Evolutionary conservation across 2,888 invertebrate genomes (phyloP).

Genomic region (Cosmia trapezina): DNA sequence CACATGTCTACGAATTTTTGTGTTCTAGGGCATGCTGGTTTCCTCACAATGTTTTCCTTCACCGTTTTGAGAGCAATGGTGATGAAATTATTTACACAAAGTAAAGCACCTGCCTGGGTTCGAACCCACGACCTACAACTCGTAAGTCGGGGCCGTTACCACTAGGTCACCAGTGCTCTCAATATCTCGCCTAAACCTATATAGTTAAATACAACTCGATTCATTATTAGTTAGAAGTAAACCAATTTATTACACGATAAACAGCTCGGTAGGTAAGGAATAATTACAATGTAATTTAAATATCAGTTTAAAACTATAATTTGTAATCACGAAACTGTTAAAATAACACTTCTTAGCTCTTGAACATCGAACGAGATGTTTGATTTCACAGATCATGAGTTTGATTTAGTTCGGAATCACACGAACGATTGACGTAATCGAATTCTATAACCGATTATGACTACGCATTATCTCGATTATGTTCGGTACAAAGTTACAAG

Average conservation of each 20-base stretch:
- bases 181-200: background rate
- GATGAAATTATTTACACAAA: too few species aligned
- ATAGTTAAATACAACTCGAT: background rate
- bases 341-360: slow-evolving; percentile 11
- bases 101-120: too few species aligned
- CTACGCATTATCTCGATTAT: slow-evolving; percentile 7
- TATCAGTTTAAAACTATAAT: slow-evolving; percentile 3
- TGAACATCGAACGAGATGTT: slow-evolving; percentile 13
- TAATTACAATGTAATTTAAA: slow-evolving; percentile 16
- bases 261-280: background rate
- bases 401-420: slow-evolving; percentile 27
- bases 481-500: background rate
- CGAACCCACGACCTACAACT: too few species aligned
- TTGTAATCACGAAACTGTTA: slow-evolving; percentile 23
- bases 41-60: too few species aligned
- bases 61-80: too few species aligned
- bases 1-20: too few species aligned
- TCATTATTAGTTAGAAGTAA: background rate
- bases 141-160: too few species aligned
- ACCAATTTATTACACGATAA: slow-evolving; percentile 12
- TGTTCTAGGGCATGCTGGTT: too few species aligned
- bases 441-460: slow-evolving; percentile 26
- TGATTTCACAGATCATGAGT: too few species aligned
- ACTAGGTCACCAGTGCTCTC: too few species aligned
- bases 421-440: slow-evolving; percentile 39